Conservation (phyloP, 2,888 invertebrate genomes). For the Drosophila anceps region DNA sequence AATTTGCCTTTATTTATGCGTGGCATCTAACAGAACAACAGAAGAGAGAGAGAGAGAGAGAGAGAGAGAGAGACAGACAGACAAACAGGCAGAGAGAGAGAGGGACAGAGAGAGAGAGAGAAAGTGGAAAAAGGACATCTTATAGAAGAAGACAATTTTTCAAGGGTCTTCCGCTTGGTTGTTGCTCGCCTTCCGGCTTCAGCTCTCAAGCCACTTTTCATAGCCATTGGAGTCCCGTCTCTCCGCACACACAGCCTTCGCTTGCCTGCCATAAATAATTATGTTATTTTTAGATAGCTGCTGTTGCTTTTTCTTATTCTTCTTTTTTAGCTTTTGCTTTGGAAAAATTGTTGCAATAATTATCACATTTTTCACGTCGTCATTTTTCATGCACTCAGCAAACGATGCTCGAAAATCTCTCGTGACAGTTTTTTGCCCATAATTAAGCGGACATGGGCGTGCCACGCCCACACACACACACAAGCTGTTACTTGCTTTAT, state of each 20-base stretch:
- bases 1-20: conserved; percentile 73
- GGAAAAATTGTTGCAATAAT: conserved; percentile 71
- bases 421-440: conserved; percentile 62
- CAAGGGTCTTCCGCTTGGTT: conserved; percentile 60
- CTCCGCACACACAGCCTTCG: not conserved
- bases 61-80: not conserved
- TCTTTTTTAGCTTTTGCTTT: conserved; percentile 10
- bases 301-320: conserved; percentile 17
- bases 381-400: conserved; percentile 68
- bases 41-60: not conserved
- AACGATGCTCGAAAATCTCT: conserved; percentile 44
- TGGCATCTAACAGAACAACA: conserved; percentile 34
- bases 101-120: not conserved
- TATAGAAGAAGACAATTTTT: conserved; percentile 54
- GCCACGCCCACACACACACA: conserved; percentile 37
- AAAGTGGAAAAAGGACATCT: conserved; percentile 32
- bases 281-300: conserved; percentile 73
- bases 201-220: conserved; percentile 47
- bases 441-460: conserved; percentile 68
- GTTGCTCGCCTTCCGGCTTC: conserved; percentile 24
- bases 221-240: conserved; percentile 50
- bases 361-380: conserved; percentile 70
- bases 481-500: conserved; percentile 40
- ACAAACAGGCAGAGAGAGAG: not conserved
- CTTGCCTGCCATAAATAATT: conserved; percentile 71